A percentile compares a stretch with the other conserved stretches of the same genome.
phyloP scores from a whole-genome alignment of 2,797 vertebrate genomes.

The Austrolebias charrua region DNA sequence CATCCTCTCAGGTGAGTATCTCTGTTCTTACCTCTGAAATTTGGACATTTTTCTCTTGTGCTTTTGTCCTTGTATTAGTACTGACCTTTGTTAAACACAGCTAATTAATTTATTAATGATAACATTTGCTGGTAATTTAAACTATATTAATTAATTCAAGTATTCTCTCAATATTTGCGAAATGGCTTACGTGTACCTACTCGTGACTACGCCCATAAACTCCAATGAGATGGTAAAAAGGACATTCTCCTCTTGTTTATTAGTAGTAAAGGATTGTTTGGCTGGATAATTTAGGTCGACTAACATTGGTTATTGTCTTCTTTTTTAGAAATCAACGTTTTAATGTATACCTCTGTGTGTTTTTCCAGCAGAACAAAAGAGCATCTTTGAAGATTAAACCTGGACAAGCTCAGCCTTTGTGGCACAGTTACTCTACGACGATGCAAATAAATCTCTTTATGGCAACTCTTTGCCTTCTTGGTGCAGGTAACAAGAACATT shows the following conservation, averaged over 20 bases:
- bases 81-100: no score
- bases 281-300: no score
- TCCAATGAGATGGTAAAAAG: background rate
- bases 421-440: background rate
- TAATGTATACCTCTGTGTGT: no score
- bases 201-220: no score
- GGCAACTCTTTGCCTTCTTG: background rate
- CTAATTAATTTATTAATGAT: no score
- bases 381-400: background rate
- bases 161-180: no score
- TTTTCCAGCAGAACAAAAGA: background rate
- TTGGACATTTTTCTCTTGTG: background rate
- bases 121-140: no score
- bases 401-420: background rate
- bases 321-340: background rate
- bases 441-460: conserved; percentile 1
- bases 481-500: background rate
- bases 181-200: no score
- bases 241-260: background rate
- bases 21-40: background rate
- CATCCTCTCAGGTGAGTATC: background rate
- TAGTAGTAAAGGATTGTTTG: background rate
- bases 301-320: background rate
- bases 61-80: background rate
- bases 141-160: no score